Base-by-base conservation (phyloP, 2,113 vertebrate genomes). In the Callipepla californica region DNA sequence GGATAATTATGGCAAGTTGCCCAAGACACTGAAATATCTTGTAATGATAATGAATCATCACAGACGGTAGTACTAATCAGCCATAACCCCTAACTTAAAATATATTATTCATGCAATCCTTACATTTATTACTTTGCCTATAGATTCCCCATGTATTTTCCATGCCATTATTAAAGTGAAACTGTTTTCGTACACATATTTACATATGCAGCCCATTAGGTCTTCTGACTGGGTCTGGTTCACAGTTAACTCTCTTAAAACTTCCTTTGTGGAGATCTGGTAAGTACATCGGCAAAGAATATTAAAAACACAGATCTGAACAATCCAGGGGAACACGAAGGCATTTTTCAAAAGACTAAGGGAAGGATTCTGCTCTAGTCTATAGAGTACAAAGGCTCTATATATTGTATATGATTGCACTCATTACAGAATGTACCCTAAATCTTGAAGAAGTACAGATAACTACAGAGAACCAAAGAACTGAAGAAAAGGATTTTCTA, bases 381-480 rank as follows among this genome's bases (percentile, higher is more conserved):
- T 83, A 66, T 32, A 47, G 87, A 87, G 81, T 70, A 93, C 67
- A 93, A 93, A 77, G 57, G 34, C 68, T 61, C 65, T 50, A 82
- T 92, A 66, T 58, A 85, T 89, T 68, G 81, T 14, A 8, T 34
- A 70, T 67, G 47, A 89, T 83, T 77, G n/a, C 44, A 90, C 85
- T 85, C 75, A 78, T 85, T 93, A 87, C n/a, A 91, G 51, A 92
- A 78, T 51, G 36, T 63, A 82, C 66, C 42, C 86, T 89, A 93
- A 95, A 94, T 96, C 89, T 90, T 72, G 61, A 91, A 86, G 74
- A 13, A 87, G 30, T 36, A 58, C 21, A 85, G 72, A 85, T 85
- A 70, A 74, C 70, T 77, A 82, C 67, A 85, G 51, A 66, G 66
- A 91, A 77, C 90, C 66, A 93, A 93, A 93, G 81, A 65, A 80